Conservation (phyloP, 2,113 vertebrate species). For the Eclectus roratus region DNA sequence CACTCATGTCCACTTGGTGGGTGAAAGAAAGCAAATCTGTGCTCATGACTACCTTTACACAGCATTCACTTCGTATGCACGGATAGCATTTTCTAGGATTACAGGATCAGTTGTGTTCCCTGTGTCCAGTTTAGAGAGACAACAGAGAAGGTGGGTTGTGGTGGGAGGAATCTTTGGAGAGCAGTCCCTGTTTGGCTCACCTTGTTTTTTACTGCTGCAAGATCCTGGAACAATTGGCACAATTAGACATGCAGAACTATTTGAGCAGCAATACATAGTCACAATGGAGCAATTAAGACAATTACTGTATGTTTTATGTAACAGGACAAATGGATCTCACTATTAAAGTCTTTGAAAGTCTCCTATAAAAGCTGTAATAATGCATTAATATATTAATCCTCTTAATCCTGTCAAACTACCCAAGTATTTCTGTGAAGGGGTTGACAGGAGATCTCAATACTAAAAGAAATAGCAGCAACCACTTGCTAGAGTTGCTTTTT, state of each 20-base stretch:
- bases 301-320: constrained; percentile 68
- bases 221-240: constrained; percentile 1
- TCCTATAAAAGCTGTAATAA: constrained; percentile 73
- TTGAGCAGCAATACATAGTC: constrained; percentile 27
- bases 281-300: constrained; percentile 73
- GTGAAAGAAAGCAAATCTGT: not conserved
- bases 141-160: not conserved
- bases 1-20: not conserved
- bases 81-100: not conserved
- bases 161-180: not conserved
- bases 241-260: not conserved
- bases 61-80: not conserved
- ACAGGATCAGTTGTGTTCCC: not conserved
- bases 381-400: constrained; percentile 76
- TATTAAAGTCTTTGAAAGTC: constrained; percentile 69
- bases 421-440: constrained; percentile 9
- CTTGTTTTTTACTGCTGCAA: not conserved
- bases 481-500: not conserved
- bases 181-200: not conserved
- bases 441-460: constrained; percentile 6
- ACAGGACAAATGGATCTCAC: constrained; percentile 68
- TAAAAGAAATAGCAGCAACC: not conserved
- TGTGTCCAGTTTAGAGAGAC: not conserved
- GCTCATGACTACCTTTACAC: not conserved
- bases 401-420: constrained; percentile 76